Percentiles rank a stretch among this genome's conserved stretches.
Conservation (phyloP, 1,140 invertebrate species). For the Pectinophora gossypiella region DNA sequence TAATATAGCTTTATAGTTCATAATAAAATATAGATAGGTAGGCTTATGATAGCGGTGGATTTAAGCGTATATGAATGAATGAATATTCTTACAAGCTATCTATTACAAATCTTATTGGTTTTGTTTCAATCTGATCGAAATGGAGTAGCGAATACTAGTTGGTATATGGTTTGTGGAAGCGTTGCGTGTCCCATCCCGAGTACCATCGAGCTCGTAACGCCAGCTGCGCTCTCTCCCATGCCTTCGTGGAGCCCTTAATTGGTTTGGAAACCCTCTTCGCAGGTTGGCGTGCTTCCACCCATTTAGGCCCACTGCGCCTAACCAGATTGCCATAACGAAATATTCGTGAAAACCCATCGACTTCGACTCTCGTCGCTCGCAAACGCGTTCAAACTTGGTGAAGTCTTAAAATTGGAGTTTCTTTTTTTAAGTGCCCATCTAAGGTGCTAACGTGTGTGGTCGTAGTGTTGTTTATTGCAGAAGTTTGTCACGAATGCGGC, state of each 20-base stretch:
- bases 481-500: constrained; percentile 25
- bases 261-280: constrained; percentile 71
- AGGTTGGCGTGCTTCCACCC: constrained; percentile 54
- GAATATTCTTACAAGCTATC: too few species aligned
- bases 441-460: constrained; percentile 34
- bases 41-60: too few species aligned
- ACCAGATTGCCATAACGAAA: constrained; percentile 69
- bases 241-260: constrained; percentile 70
- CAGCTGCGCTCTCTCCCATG: constrained; percentile 63
- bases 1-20: too few species aligned
- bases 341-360: constrained; percentile 60
- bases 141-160: not conserved
- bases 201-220: constrained; percentile 68
- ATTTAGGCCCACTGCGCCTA: constrained; percentile 63
- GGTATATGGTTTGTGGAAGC: constrained; percentile 26
- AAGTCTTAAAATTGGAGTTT: constrained; percentile 28
- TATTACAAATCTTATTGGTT: too few species aligned
- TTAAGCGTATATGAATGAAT: too few species aligned
- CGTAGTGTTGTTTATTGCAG: constrained; percentile 22
- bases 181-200: constrained; percentile 58
- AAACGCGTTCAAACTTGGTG: constrained; percentile 28
- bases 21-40: too few species aligned
- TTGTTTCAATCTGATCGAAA: not conserved
- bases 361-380: constrained; percentile 36
- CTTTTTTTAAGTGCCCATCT: constrained; percentile 31